phyloP scores from a whole-genome alignment of 2,888 invertebrate species.

The Amblyjoppa proteus region DNA sequence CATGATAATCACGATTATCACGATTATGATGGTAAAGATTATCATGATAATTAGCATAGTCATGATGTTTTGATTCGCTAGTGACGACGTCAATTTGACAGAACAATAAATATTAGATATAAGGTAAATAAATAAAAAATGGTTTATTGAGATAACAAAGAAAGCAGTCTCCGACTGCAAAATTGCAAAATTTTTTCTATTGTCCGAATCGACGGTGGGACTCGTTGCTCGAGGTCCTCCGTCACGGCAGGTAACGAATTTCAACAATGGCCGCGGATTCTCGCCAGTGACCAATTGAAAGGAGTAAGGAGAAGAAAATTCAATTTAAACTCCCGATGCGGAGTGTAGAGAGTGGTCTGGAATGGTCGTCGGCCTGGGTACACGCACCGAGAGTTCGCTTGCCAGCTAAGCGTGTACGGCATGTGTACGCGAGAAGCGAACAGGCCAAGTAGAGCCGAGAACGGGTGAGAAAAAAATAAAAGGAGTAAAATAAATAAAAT shows the following conservation, averaged over 20 bases:
- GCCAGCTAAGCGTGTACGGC: background rate
- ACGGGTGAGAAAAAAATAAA: conserved; percentile 3
- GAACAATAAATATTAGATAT: background rate
- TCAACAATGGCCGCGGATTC: background rate
- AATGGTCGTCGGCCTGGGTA: conserved; percentile 12
- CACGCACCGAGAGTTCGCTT: background rate
- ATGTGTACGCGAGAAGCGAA: conserved; percentile 1
- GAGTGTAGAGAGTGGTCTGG: conserved; percentile 22
- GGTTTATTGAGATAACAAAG: background rate
- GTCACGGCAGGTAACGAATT: conserved; percentile 9
- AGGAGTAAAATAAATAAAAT: background rate
- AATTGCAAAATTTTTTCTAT: background rate
- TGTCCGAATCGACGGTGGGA: background rate
- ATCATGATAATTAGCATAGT: too few relatives aligned
- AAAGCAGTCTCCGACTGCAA: background rate
- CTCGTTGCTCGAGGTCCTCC: background rate
- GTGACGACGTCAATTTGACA: background rate
- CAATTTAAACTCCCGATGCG: conserved; percentile 41
- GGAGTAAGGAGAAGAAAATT: conserved; percentile 28
- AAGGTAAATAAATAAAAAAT: background rate
- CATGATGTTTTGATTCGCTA: too few relatives aligned
- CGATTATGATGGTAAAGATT: too few relatives aligned
- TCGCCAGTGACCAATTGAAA: conserved; percentile 22
- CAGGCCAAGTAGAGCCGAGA: conserved; percentile 2
- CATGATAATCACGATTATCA: too few relatives aligned